Evolutionary conservation across 1,140 invertebrate genomes (phyloP), one percentile per base, ranked within the genome.

Genomic region (Eumeta japonica): DNA sequence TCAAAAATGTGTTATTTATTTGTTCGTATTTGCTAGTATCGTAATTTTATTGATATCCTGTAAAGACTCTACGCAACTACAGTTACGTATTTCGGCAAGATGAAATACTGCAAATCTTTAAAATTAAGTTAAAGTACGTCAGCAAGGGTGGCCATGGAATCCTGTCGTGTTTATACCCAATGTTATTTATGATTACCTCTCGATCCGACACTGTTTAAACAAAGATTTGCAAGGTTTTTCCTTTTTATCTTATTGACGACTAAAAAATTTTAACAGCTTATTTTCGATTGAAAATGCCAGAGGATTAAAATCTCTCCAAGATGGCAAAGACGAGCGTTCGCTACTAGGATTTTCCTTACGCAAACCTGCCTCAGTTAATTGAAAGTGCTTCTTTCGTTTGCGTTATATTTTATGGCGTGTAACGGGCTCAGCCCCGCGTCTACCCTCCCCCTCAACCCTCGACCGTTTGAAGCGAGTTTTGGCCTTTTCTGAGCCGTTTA

Each of bases 311-410:
- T 53, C 58, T 62, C 50, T 40, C 38, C 43, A 34, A 45, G 39
- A 48, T 46, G 41, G 53, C 52, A 51, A 40, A 48, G 45, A 24
- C 47, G 52, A 43, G 43, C 54, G 50, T 43, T 58, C 61, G 57
- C 58, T 60, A 45, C 53, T 51, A 55, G 51, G 57, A 63, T 67
- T 66, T 67, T 58, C 59, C 55, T 68, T 62, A 62, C 59, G 59
- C 62, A 59, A 67, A 70, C 61, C 57, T 62, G 58, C 56, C 60
- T 62, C 61, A 44, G 56, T 65, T 73, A 73, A 73, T 70, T 70
- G 63, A 68, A 70, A 70, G 61, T 67, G 62, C 63, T 65, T 62
- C 60, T 68, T 67, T 68, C 65, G 57, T 62, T 62, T 62, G 57
- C 55, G 58, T 68, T 64, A 73, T 70, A 70, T 65, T 73, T 70